Percentiles rank a stretch among this genome's conserved stretches.
Evolutionary conservation across 2,113 vertebrate genomes (phyloP).

Genomic region (Laticauda colubrina): DNA sequence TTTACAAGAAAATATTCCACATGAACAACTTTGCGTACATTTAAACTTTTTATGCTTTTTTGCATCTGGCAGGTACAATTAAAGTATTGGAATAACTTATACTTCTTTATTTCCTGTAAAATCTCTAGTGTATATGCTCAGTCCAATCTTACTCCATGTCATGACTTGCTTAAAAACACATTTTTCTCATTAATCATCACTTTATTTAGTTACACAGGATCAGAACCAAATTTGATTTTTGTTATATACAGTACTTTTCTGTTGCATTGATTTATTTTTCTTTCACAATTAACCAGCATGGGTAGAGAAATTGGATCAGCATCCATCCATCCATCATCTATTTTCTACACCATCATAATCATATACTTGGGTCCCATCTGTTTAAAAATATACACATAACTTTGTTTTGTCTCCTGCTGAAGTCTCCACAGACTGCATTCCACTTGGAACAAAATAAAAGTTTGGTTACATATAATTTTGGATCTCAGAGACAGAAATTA

Average conservation of each 20-base stretch:
- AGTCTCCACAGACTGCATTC: neutral
- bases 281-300: neutral
- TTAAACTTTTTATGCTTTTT: neutral
- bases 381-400: neutral
- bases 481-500: neutral
- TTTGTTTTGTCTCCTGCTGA: neutral
- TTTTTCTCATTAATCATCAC: neutral
- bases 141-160: neutral
- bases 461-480: neutral
- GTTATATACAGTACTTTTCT: neutral
- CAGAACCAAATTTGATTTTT: neutral
- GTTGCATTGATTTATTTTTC: neutral
- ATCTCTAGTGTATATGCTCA: neutral
- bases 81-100: neutral
- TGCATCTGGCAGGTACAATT: neutral
- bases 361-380: neutral
- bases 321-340: neutral
- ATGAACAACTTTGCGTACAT: neutral
- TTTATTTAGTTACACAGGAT: neutral
- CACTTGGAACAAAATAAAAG: neutral
- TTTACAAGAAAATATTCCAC: constrained; percentile 47
- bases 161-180: neutral
- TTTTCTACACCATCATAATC: neutral
- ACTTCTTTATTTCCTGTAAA: neutral
- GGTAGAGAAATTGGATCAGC: neutral